Percentiles rank a stretch among this genome's conserved stretches.
phyloP scores from a whole-genome alignment of 2,888 invertebrate species.

The Cryptophagus acutangulus region DNA sequence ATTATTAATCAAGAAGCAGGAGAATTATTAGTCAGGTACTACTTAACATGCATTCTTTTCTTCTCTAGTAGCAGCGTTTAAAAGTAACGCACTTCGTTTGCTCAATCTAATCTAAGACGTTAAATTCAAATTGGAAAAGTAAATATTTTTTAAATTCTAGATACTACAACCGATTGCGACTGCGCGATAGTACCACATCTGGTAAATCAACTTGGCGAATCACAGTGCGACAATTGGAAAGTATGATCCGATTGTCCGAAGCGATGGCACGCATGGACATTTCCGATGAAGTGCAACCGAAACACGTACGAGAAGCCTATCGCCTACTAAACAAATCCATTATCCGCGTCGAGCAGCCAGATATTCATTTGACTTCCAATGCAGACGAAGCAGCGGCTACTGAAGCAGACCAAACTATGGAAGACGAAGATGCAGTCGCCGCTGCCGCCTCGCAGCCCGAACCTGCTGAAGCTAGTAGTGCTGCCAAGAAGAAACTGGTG shows the following conservation, averaged over 20 bases:
- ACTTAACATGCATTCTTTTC: neutral
- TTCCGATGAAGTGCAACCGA: constrained; percentile 77
- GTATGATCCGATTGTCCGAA: constrained; percentile 93
- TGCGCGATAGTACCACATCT: constrained; percentile 67
- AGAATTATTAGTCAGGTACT: constrained; percentile 64
- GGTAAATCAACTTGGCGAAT: constrained; percentile 84
- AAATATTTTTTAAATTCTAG: constrained; percentile 47
- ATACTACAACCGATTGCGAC: constrained; percentile 81
- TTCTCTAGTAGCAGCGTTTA: no score
- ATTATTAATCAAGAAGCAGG: constrained; percentile 76
- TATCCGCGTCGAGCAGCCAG: constrained; percentile 95
- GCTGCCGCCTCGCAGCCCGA: no score
- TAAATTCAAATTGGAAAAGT: no score
- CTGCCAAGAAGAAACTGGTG: constrained; percentile 66
- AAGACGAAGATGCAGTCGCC: constrained; percentile 42
- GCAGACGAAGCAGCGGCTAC: constrained; percentile 67
- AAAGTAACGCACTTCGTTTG: no score
- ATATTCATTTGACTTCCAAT: constrained; percentile 88
- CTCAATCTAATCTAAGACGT: no score
- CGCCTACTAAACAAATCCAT: constrained; percentile 89
- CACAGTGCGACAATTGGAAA: constrained; percentile 93
- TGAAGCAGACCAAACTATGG: constrained; percentile 48
- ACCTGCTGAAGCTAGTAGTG: constrained; percentile 17
- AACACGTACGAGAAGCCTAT: constrained; percentile 89
- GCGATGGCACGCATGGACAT: constrained; percentile 96